Conservation (phyloP, 2,888 invertebrate species). For the Heliconius erato region DNA sequence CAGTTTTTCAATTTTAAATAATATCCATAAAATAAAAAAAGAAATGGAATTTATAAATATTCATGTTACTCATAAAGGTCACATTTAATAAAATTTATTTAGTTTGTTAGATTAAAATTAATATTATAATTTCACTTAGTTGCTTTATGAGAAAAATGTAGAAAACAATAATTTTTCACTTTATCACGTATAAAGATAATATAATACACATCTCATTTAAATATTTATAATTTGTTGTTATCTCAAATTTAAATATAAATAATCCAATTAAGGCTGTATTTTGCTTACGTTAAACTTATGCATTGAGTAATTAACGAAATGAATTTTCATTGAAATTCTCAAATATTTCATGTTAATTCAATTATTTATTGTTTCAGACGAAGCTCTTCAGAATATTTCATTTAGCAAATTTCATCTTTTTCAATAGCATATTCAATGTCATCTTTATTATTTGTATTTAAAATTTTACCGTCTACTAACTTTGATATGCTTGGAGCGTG, state of each 20-base stretch:
- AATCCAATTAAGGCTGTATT: slow-evolving; percentile 10
- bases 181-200: neutral
- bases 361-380: slow-evolving; percentile 29
- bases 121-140: too few species aligned
- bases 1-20: too few species aligned
- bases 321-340: slow-evolving; percentile 11
- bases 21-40: too few species aligned
- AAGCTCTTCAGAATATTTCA: slow-evolving; percentile 31
- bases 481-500: neutral
- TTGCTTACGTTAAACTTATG: slow-evolving; percentile 23
- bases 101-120: too few species aligned
- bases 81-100: too few species aligned
- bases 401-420: slow-evolving; percentile 11
- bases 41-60: too few species aligned
- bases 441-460: neutral
- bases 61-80: too few species aligned
- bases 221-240: slow-evolving; percentile 10
- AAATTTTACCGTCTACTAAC: neutral
- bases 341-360: slow-evolving; percentile 29
- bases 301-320: slow-evolving; percentile 21
- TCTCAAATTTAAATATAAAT: neutral
- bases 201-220: neutral
- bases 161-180: too few species aligned
- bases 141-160: too few species aligned
- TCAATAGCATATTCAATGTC: slow-evolving; percentile 10